phyloP scores from a whole-genome alignment of 2,113 vertebrate genomes.

The Sclerurus mexicanus region DNA sequence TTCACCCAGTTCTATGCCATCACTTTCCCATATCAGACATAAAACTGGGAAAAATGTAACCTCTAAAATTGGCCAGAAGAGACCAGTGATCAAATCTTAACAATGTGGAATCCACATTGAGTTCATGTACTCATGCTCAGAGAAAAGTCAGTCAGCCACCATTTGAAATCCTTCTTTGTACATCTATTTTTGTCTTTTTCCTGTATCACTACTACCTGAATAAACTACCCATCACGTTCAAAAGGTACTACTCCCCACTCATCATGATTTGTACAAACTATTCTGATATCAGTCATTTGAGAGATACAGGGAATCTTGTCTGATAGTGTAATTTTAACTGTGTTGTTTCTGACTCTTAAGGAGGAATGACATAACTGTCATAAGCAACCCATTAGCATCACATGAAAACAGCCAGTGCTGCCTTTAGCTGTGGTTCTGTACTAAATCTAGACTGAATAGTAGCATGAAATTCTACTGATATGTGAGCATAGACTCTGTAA shows the following conservation, averaged over 20 bases:
- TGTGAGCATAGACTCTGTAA: background rate
- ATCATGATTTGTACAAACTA: background rate
- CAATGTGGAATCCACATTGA: accelerated
- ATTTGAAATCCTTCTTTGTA: background rate
- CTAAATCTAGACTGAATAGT: background rate
- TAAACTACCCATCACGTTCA: background rate
- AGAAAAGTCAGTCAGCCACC: background rate
- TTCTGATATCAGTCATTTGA: background rate
- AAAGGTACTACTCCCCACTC: background rate
- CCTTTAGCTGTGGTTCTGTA: background rate
- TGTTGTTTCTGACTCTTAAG: background rate
- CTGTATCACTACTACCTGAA: background rate
- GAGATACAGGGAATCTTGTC: background rate
- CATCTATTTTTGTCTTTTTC: background rate
- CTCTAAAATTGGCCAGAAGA: background rate
- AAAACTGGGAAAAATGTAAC: background rate
- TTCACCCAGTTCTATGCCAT: background rate
- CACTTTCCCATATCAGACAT: background rate
- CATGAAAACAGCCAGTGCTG: background rate
- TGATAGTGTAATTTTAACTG: background rate
- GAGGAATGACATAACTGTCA: background rate
- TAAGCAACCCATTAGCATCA: background rate
- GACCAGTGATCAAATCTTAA: background rate
- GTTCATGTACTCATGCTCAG: background rate
- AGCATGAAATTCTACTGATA: background rate